phyloP scores from a whole-genome alignment of 2,888 invertebrate genomes.

The Globia sparganii region DNA sequence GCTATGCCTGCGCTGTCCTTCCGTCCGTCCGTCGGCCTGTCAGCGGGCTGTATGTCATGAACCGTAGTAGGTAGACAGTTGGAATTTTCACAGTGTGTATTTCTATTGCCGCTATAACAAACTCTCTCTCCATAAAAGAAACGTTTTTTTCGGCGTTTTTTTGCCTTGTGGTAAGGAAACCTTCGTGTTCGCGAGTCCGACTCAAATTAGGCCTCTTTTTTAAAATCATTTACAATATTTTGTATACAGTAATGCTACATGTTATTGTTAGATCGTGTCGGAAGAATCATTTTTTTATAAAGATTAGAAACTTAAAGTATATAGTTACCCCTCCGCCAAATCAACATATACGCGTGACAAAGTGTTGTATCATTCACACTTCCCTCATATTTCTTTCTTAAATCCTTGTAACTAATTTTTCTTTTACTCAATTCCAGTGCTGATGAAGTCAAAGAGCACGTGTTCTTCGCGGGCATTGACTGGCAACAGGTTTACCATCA shows the following conservation, averaged over 20 bases:
- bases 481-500: slow-evolving; percentile 99
- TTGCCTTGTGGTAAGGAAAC: too few species aligned
- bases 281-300: neutral
- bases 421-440: slow-evolving; percentile 91
- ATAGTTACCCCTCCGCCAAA: neutral
- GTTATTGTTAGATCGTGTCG: neutral
- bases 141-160: too few species aligned
- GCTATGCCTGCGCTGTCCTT: neutral
- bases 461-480: slow-evolving; percentile 99
- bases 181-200: too few species aligned
- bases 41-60: neutral
- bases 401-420: neutral
- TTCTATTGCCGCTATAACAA: too few species aligned
- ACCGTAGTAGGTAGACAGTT: too few species aligned
- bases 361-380: neutral
- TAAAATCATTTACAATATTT: neutral
- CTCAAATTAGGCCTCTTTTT: too few species aligned
- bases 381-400: neutral
- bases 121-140: too few species aligned
- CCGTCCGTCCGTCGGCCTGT: too few species aligned
- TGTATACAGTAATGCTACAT: neutral
- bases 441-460: slow-evolving; percentile 99
- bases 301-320: neutral
- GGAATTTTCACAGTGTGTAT: too few species aligned
- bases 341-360: neutral